Base-by-base conservation (phyloP, 2,888 invertebrate genomes). In the Nomada fabriciana region DNA sequence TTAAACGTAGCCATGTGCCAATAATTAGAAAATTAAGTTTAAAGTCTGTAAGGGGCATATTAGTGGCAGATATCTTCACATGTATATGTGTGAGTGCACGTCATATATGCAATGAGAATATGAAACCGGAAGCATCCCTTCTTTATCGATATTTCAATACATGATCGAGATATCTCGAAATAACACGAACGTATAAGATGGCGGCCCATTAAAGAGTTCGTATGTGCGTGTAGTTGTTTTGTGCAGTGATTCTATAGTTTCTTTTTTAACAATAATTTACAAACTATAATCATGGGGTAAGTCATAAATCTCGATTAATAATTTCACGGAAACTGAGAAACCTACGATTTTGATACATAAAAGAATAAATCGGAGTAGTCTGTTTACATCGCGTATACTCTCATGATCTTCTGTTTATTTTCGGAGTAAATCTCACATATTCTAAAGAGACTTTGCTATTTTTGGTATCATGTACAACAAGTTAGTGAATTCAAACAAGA, bases 211-310 rank as follows among this genome's bases (percentile, higher is more conserved):
- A 64, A 88, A 55, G 74, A 75, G 60, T 79, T 76, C 70, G 68
- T 82, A 68, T 86, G 74, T 85, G 67, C 76, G 78, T 86, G 72
- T 80, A 78, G 72, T 86, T 80, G 57, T 79, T 80, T 80, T 88
- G 78, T 83, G 84, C 69, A 83, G 83, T 88, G 74, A 80, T 86
- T 77, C 67, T 78, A 70, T 87, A 72, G 61, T 84, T 76, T 74
- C 80, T 84, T 80, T 83, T 78, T 72, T 84, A 68, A 67, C 80
- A 83, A 88, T 81, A 78, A 84, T 85, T 85, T 80, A 76, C 63
- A 68, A 61, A 78, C 65, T 18, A 53, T 83, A 55, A 88, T 77
- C 71, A 89, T 89, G 89, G 89, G 89, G 89, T 89, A 81, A 84
- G 89, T 80, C 9, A 11, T 4, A 20, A 57, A 70, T 47, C 29